These are phyloP conservation scores for Aphis craccivora DNA, from an alignment of 1,140 invertebrate species.

Conservation along the genomic window DNA sequence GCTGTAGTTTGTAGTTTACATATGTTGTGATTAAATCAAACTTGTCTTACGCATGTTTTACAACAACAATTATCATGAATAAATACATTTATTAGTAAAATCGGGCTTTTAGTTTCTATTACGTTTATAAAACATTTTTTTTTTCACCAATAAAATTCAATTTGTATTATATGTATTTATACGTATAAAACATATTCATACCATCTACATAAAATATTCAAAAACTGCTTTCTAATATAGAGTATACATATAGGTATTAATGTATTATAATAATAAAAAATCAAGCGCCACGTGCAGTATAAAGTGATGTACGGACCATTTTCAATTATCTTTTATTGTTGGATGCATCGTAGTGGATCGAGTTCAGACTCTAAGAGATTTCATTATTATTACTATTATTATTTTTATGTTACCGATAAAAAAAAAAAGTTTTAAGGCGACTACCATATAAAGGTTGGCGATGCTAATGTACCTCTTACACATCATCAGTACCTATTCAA, in stretches of 20 bases:
- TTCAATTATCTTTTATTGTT: conserved; percentile 31
- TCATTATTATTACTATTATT: not conserved
- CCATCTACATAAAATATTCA: not conserved
- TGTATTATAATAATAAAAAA: conserved; percentile 23
- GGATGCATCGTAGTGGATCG: not conserved
- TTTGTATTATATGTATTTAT: not conserved
- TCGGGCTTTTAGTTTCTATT: not conserved
- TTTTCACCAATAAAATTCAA: not conserved
- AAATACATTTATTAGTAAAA: conserved; percentile 2
- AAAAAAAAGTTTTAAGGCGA: not conserved
- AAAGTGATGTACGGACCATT: conserved; percentile 21
- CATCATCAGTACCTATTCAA: not conserved
- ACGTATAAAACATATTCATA: not conserved
- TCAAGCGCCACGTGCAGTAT: not conserved
- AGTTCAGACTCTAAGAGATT: not conserved
- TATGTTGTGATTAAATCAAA: conserved; percentile 12
- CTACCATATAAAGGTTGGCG: not conserved
- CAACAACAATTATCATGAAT: conserved; percentile 12
- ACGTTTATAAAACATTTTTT: not conserved
- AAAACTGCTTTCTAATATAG: conserved; percentile 5
- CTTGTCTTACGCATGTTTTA: not conserved
- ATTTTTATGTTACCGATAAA: conserved; percentile 30
- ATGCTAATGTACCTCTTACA: not conserved
- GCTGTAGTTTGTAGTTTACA: not conserved
- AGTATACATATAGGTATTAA: not conserved